Evolutionary conservation across 2,888 invertebrate genomes (phyloP), one percentile per base, ranked within the genome.

Genomic region (Caenorhabditis parvicauda): DNA sequence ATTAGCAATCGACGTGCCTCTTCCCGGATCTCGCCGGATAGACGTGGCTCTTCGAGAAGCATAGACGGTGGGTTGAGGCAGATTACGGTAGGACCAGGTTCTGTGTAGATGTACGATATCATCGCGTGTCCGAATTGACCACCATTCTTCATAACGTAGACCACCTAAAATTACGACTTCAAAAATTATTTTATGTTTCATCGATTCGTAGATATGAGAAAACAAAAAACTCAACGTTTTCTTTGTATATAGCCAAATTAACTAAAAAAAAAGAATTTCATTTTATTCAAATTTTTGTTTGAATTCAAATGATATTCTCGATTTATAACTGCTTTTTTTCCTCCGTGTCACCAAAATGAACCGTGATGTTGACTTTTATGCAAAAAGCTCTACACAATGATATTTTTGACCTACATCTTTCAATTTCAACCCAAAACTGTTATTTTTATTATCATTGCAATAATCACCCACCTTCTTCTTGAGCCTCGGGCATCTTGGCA

Each of bases 71-170:
- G 19, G 25, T 54, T 59, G 44, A 58, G 39, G 22, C 50, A 60
- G 22, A 56, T 27, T 9, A 57, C 62, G 29, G 54, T 51, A 14
- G 72, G 72, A 12, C 72, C 72, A 9, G 64, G 45, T 37, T 72
- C 70, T 1, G 65, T 59, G 45, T 64, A 72, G 55, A 53, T 54
- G 51, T 72, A 72, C 12, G 61, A 52, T 42, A 72, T 64, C 62
- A 72, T 63, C 2, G 67, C 54, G 42, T 64, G 56, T 17, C 72
- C 72, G 14, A 67, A 46, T 44, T 66, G 68, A 21, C 53, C 59
- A n/a, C 59, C 63, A 42, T 61, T 54, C 37, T 61, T 70, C 25
- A 64, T 48, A n/a, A 67, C 62, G 50, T 68, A 72, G 4, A 60
- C 39, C 2, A 72, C 56, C 66, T 66, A 48, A 17, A 52, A 53